Percentiles rank a stretch among this genome's conserved stretches.
These are phyloP conservation scores for Cyphomyrus plagiostoma DNA, from an alignment of 2,113 vertebrate genomes.

Conservation along the genomic window DNA sequence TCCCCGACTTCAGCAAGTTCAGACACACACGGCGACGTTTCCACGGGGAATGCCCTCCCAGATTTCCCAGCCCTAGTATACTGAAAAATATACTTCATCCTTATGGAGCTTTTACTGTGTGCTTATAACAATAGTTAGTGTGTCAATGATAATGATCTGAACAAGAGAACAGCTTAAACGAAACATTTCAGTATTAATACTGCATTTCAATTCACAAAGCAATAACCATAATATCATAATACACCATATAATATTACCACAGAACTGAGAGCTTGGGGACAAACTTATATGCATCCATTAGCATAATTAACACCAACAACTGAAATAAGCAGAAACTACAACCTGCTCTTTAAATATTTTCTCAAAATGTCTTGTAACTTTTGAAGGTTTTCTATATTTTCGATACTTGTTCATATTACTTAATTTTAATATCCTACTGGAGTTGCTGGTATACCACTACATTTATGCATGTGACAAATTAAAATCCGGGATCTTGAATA, in stretches of 20 bases:
- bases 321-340: background rate
- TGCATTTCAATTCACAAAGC: background rate
- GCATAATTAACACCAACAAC: background rate
- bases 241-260: background rate
- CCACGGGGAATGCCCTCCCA: constrained; percentile 13
- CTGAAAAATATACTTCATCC: background rate
- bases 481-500: background rate
- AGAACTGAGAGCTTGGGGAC: background rate
- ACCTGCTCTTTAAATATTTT: too few species aligned
- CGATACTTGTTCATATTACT: background rate
- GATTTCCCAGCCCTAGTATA: constrained; percentile 13
- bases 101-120: background rate
- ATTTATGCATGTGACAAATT: background rate
- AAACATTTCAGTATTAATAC: background rate
- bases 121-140: background rate
- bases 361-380: background rate
- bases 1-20: constrained; percentile 48
- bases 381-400: background rate
- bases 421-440: background rate
- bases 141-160: background rate
- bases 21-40: constrained; percentile 30
- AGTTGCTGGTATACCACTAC: background rate
- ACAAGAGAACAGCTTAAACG: background rate
- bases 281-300: background rate
- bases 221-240: background rate